Conservation (phyloP, 2,797 vertebrate species). For the Tarsius wallacei region DNA sequence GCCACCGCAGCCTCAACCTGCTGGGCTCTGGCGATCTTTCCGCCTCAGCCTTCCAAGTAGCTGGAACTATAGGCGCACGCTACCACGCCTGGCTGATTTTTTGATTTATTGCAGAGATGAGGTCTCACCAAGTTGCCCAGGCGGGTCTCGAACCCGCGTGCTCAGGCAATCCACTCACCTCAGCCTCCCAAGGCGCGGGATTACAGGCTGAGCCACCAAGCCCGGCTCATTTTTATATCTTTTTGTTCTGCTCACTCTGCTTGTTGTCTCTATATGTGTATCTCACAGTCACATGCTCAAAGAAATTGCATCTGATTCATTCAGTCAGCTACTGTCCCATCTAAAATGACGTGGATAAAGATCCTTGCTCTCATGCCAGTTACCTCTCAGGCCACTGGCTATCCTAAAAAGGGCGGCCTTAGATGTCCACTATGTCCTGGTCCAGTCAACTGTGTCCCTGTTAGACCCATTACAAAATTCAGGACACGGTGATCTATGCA, state of each 20-base stretch:
- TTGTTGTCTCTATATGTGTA: background rate
- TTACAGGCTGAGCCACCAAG: too few relatives aligned
- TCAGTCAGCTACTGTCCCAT: background rate
- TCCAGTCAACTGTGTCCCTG: background rate
- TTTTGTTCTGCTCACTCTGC: background rate
- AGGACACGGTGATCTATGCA: background rate
- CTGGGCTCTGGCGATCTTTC: too few relatives aligned
- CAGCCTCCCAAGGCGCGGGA: too few relatives aligned
- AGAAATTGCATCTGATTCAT: background rate
- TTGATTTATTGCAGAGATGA: too few relatives aligned
- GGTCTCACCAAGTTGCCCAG: too few relatives aligned
- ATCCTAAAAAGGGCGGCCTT: background rate
- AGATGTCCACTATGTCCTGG: background rate
- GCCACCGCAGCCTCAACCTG: too few relatives aligned
- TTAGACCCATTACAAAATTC: background rate
- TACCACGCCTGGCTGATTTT: too few relatives aligned
- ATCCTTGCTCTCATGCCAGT: background rate
- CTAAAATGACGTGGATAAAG: background rate
- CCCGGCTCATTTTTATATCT: background rate
- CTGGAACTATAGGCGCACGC: too few relatives aligned
- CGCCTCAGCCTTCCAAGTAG: too few relatives aligned
- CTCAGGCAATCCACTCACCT: too few relatives aligned
- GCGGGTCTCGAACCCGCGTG: too few relatives aligned
- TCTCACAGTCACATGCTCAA: background rate
- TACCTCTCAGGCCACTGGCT: background rate